Evolutionary conservation across 2,888 invertebrate species (phyloP), one percentile per base, ranked within the genome.

Genomic region (Gnatocerus cornutus): DNA sequence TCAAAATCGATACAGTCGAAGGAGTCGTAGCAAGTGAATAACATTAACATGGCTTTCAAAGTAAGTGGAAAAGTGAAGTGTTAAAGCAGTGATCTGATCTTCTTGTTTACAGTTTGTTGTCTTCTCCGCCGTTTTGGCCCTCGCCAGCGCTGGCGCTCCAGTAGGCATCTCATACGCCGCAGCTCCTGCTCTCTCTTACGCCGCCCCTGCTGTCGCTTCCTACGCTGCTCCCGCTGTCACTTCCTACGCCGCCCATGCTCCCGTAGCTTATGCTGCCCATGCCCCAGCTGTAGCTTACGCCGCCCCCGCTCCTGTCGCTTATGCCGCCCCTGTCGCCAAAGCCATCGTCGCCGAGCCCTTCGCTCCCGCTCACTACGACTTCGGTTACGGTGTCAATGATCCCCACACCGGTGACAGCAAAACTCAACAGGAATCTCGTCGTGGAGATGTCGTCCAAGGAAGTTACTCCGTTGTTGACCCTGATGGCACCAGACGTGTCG

Each of bases 371-470:
- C 84, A 85, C 62, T 87, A 87, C 74, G 85, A 86, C 71, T 87
- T 86, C 76, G 83, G 83, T 12, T 87, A 87, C 74, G 75, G 82
- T 4, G 86, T 87, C 3, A 84, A 84, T 66, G 87, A 87, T 78
- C 71, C 71, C n/a, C 68, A 65, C 50, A 87, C 87, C 58, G 87
- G 87, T 1, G 87, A 88, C 76, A 83, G 84, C 68, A 88, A 88
- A 74, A 82, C 82, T 73, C 87, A 88, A 72, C 85, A 86, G 71
- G 87, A 88, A 80, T 68, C 82, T 1, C 86, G 87, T 68, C 84
- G 86, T 74, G 87, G 86, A 55, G 87, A 87, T 76, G 81, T 80
- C 65, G 87, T 87, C 27, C 85, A 86, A 62, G 87, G 87, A 4
- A 81, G 83, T 73, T 88, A 87, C 73, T 85, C 86, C 68, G 77